Evolutionary conservation across 2,113 vertebrate genomes (phyloP), one percentile per base, ranked within the genome.

Genomic region (Melanerpes formicivorus): DNA sequence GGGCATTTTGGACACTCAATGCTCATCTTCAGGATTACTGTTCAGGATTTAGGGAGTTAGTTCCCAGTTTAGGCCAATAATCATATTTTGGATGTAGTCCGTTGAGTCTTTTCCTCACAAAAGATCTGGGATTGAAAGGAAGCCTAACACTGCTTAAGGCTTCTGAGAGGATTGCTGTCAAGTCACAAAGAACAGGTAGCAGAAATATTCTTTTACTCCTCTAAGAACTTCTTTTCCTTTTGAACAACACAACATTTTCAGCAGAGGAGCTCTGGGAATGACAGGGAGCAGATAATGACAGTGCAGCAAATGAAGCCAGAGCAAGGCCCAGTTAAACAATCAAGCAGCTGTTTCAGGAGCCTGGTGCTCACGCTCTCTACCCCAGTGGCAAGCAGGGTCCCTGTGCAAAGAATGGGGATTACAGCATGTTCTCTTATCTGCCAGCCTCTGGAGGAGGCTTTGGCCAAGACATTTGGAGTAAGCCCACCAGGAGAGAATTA

Each of bases 401-500:
- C 29, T 44, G 18, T 56, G 75, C 9, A 84, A 74, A 88, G 44
- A 94, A 52, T 46, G 32, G 29, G 70, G 29, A 94, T 85, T 92
- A 88, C 54, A 90, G 26, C 29, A 40, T 60, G 76, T 56, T 84
- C 64, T 73, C 42, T 94, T 80, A 91, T 85, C 62, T 95, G 86
- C 79, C 93, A 73, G 6, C 5, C 16, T 42, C 80, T 2, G 11
- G 40, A 90, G 84, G 63, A 94, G n/a, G 74, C 18, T 84, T 91
- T 89, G 12, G 10, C 50, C 88, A 78, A 94, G 60, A 64, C 48
- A 54, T 88, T 94, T 95, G 80, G 75, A 62, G 55, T 66, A 93
- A 94, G 22, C 78, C 27, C 90, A 93, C 70, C 23, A 81, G 72
- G 62, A 93, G 60, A 90, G 79, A 96, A 95, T 84, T 81, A 84